These are phyloP conservation scores for Aspiorhynchus laticeps DNA, from an alignment of 2,113 vertebrate species.

Conservation along the genomic window DNA sequence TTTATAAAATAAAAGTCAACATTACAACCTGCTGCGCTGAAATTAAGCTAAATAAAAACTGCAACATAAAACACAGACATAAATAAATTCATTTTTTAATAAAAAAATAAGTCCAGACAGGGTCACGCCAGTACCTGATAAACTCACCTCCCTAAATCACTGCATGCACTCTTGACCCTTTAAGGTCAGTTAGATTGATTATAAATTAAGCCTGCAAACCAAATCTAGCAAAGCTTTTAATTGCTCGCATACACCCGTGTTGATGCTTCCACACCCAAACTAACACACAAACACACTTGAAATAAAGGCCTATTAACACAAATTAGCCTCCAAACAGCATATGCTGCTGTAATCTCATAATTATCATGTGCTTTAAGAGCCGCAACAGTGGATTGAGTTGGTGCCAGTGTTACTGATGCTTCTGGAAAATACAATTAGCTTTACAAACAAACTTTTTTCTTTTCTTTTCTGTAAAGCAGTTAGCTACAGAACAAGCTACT, in stretches of 20 bases:
- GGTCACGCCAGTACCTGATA: not conserved
- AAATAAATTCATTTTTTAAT: not conserved
- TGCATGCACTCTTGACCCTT: not conserved
- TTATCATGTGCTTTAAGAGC: not conserved
- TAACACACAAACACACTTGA: slow-evolving; percentile 25
- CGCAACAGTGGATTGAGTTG: not conserved
- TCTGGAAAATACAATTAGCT: not conserved
- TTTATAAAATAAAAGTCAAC: not conserved
- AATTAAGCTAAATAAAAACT: not conserved
- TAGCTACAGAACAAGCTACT: not conserved
- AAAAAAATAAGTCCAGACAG: not conserved
- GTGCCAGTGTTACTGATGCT: not conserved
- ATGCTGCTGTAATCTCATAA: not conserved
- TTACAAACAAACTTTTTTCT: not conserved
- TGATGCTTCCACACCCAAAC: slow-evolving; percentile 13
- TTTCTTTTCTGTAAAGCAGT: not conserved
- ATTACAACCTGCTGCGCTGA: not conserved
- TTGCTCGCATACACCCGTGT: not conserved
- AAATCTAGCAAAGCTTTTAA: not conserved
- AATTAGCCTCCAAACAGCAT: not conserved
- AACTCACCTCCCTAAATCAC: not conserved
- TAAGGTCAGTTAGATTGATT: not conserved
- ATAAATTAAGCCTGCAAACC: not conserved
- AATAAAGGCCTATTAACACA: slow-evolving; percentile 30
- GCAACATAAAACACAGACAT: not conserved